These are phyloP conservation scores for Philonicus albiceps DNA, from an alignment of 2,888 invertebrate genomes.

Conservation along the genomic window DNA sequence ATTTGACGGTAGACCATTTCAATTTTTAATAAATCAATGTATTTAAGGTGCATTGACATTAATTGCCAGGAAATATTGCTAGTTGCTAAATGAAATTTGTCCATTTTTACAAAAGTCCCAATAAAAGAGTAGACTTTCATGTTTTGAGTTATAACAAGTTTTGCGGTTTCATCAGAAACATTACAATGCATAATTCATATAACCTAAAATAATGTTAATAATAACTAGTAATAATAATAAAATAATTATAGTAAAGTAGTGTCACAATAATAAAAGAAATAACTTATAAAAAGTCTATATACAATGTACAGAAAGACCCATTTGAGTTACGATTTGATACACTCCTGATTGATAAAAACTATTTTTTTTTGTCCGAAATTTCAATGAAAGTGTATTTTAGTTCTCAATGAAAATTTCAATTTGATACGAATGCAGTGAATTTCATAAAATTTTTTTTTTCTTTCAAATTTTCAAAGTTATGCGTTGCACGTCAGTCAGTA, in stretches of 20 bases:
- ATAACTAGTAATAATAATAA: conserved; percentile 40
- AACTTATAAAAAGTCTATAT: conserved; percentile 33
- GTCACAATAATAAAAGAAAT: conserved; percentile 38
- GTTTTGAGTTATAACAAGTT: background rate
- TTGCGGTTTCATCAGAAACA: background rate
- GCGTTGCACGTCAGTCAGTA: conserved; percentile 38
- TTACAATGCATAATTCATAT: background rate
- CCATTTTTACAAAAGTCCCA: background rate
- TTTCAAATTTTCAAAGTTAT: conserved; percentile 9
- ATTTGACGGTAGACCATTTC: background rate
- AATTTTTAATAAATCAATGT: background rate
- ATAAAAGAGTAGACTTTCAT: background rate
- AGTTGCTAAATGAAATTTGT: background rate
- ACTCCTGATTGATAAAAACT: background rate
- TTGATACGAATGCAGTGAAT: background rate
- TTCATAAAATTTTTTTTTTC: background rate
- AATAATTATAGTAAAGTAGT: conserved; percentile 3
- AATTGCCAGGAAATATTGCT: background rate
- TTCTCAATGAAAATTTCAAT: conserved; percentile 4
- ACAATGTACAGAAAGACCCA: conserved; percentile 39
- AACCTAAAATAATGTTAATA: conserved; percentile 32
- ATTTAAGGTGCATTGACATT: background rate
- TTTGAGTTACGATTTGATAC: background rate
- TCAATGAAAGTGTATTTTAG: background rate
- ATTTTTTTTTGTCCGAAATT: background rate